phyloP scores from a whole-genome alignment of 2,797 vertebrate species.

The Eupleurogrammus muticus region DNA sequence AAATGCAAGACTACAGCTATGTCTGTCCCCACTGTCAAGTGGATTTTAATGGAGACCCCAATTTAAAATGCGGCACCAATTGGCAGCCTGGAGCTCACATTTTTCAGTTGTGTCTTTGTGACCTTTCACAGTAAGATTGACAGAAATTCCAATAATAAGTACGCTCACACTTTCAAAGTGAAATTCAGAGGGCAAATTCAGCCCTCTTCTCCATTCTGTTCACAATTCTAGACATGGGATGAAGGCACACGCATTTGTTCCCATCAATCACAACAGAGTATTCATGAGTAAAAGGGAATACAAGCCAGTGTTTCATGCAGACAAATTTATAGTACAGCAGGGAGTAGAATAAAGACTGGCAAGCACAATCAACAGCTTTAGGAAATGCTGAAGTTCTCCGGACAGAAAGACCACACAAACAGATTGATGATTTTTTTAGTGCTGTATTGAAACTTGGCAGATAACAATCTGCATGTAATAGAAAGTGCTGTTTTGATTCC shows the following conservation, averaged over 20 bases:
- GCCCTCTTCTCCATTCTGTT: background rate
- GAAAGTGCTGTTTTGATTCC: slow-evolving; percentile 40
- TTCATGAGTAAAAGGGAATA: slow-evolving; percentile 30
- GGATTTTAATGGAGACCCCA: slow-evolving; percentile 22
- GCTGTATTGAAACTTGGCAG: slow-evolving; percentile 32
- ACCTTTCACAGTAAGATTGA: slow-evolving; percentile 56
- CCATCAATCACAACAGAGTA: slow-evolving; percentile 46
- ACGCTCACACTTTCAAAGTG: slow-evolving; percentile 37
- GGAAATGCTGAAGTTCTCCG: slow-evolving; percentile 38
- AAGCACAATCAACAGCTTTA: slow-evolving; percentile 35
- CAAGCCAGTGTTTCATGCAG: slow-evolving; percentile 30
- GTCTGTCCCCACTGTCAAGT: slow-evolving; percentile 30
- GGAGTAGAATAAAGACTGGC: slow-evolving; percentile 10
- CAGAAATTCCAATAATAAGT: slow-evolving; percentile 52
- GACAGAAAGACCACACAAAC: slow-evolving; percentile 40
- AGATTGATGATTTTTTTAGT: slow-evolving; percentile 49
- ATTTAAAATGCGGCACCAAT: slow-evolving; percentile 42
- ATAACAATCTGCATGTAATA: slow-evolving; percentile 43
- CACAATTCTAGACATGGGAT: slow-evolving; percentile 18
- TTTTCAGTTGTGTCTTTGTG: slow-evolving; percentile 47
- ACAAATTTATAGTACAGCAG: slow-evolving; percentile 28
- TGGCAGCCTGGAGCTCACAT: slow-evolving; percentile 36
- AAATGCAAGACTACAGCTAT: slow-evolving; percentile 29
- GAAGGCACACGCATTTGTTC: slow-evolving; percentile 24
- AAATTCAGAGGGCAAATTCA: slow-evolving; percentile 31